A percentile compares a stretch with the other conserved stretches of the same genome.
phyloP scores from a whole-genome alignment of 2,797 vertebrate species.

The Pteropus rufus region DNA sequence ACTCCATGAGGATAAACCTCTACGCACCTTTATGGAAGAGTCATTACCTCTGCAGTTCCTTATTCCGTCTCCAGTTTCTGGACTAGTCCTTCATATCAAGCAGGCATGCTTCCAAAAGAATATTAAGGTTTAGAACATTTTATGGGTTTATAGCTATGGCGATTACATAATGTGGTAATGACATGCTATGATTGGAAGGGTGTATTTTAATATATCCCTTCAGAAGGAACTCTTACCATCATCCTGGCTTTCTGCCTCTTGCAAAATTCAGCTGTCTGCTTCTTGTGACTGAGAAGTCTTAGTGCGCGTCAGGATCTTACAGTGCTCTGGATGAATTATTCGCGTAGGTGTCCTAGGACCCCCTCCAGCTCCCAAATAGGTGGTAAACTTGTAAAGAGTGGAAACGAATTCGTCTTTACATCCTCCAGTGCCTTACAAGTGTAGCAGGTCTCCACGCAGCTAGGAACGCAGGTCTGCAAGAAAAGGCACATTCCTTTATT shows the following conservation, averaged over 20 bases:
- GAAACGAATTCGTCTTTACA: background rate
- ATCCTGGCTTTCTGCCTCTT: constrained; percentile 13
- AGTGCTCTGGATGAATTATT: background rate
- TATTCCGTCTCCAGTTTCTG: background rate
- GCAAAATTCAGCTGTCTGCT: background rate
- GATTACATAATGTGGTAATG: constrained; percentile 13
- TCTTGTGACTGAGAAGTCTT: background rate
- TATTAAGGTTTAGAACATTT: constrained; percentile 23
- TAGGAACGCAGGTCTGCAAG: background rate
- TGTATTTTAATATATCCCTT: background rate
- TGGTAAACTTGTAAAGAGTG: background rate
- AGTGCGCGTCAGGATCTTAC: background rate
- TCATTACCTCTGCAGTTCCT: background rate
- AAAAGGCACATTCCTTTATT: background rate
- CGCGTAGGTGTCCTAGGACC: fast-evolving
- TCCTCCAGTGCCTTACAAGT: background rate
- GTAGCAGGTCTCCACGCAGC: background rate
- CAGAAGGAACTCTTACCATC: background rate
- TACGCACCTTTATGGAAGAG: background rate
- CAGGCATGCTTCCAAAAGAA: constrained; percentile 44
- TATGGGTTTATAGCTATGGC: background rate
- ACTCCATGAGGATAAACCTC: background rate
- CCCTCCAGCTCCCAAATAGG: background rate
- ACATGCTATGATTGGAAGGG: background rate
- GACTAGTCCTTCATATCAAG: background rate